Evolutionary conservation across 1,140 invertebrate species (phyloP).

Genomic region (Drosophila ercepeae): DNA sequence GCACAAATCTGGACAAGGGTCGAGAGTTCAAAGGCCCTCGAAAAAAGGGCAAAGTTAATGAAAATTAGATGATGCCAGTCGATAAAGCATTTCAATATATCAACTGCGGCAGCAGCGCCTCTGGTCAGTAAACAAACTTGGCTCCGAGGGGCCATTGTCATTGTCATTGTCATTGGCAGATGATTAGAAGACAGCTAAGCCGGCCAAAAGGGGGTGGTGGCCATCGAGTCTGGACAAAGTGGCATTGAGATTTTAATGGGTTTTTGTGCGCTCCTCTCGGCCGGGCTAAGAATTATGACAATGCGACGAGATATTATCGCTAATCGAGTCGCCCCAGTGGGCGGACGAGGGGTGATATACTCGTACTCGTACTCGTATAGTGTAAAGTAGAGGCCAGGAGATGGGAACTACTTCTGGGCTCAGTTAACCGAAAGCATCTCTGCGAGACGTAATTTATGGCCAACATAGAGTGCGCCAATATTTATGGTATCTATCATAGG

Average conservation of each 20-base stretch:
- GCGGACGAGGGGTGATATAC: constrained; percentile 17
- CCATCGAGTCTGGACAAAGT: constrained; percentile 1
- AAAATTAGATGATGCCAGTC: constrained; percentile 78
- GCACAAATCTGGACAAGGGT: background rate
- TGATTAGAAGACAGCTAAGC: constrained; percentile 71
- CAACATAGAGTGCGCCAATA: constrained; percentile 56
- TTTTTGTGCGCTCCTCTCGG: constrained; percentile 47
- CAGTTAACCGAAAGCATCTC: constrained; percentile 70
- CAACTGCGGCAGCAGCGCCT: constrained; percentile 29
- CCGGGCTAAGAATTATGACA: constrained; percentile 73
- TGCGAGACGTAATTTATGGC: constrained; percentile 62
- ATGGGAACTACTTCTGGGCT: constrained; percentile 59
- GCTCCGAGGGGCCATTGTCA: constrained; percentile 36
- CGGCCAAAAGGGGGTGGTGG: background rate
- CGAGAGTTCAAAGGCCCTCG: constrained; percentile 30
- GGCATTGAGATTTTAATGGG: constrained; percentile 72
- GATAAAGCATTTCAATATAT: constrained; percentile 70
- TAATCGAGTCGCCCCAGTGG: constrained; percentile 55
- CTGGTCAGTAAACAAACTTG: constrained; percentile 45
- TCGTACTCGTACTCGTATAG: too few relatives aligned
- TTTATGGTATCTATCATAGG: constrained; percentile 34
- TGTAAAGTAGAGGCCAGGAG: background rate
- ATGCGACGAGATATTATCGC: constrained; percentile 78
- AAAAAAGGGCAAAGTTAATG: constrained; percentile 63
- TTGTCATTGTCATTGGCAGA: constrained; percentile 48